Percentiles rank a stretch among this genome's conserved stretches.
Evolutionary conservation across 2,113 vertebrate genomes (phyloP).

Genomic region (Zosterops pallidus): DNA sequence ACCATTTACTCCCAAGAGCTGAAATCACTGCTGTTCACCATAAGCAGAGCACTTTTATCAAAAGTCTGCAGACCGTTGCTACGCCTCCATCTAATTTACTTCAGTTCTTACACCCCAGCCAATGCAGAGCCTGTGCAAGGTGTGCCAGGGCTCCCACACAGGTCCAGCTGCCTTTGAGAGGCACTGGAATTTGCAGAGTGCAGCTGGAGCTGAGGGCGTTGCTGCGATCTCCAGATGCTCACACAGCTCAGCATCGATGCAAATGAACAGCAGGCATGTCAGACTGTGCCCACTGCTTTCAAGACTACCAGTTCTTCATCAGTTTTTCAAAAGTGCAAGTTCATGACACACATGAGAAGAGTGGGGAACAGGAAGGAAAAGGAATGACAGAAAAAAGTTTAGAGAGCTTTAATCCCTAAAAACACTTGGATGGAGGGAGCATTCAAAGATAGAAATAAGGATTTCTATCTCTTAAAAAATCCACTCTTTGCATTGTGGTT

Average conservation of each 20-base stretch:
- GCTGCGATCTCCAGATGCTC: neutral
- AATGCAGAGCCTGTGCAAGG: fast-evolving
- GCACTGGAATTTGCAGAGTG: neutral
- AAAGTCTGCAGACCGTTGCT: neutral
- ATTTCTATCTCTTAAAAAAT: neutral
- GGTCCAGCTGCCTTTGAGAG: neutral
- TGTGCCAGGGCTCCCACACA: neutral
- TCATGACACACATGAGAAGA: neutral
- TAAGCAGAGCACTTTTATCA: neutral
- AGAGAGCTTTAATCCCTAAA: neutral
- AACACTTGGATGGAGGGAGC: neutral
- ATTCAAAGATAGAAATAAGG: neutral
- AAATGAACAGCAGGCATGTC: neutral
- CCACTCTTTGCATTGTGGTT: neutral
- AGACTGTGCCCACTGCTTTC: neutral
- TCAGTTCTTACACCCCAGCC: neutral
- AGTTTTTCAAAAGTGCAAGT: neutral
- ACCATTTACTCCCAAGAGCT: neutral
- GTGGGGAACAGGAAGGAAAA: neutral
- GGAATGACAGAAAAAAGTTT: neutral
- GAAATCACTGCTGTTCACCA: neutral
- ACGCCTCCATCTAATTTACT: neutral
- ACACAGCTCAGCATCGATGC: neutral
- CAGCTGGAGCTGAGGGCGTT: neutral
- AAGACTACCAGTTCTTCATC: neutral